Percentiles rank a stretch among this genome's conserved stretches.
Evolutionary conservation across 2,113 vertebrate species (phyloP).

Genomic region (Embiotoca jacksoni): DNA sequence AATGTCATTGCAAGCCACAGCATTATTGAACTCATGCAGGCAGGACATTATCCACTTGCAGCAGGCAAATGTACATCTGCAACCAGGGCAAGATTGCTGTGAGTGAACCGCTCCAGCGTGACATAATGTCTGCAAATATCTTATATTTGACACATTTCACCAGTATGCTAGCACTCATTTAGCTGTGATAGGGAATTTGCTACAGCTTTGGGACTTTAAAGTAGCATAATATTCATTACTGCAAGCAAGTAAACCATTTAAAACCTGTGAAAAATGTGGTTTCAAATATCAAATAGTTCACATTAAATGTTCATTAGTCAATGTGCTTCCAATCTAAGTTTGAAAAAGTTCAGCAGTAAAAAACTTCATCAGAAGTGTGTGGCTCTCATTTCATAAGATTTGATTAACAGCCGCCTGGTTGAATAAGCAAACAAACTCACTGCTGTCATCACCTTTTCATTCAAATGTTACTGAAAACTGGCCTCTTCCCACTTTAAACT

Average conservation of each 20-base stretch:
- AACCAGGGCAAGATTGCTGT: slow-evolving; percentile 38
- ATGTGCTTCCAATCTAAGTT: background rate
- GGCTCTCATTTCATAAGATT: no score
- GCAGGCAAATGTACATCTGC: slow-evolving; percentile 43
- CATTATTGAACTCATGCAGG: slow-evolving; percentile 49
- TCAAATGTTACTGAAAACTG: background rate
- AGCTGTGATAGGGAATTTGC: slow-evolving; percentile 27
- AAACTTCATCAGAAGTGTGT: background rate
- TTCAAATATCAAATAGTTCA: background rate
- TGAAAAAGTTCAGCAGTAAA: background rate
- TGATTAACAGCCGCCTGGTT: background rate
- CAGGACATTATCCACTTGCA: slow-evolving; percentile 53
- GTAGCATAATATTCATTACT: slow-evolving; percentile 13
- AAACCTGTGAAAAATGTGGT: background rate
- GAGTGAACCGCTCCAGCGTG: slow-evolving; percentile 36
- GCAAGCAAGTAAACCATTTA: background rate
- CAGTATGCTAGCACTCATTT: slow-evolving; percentile 4
- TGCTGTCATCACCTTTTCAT: background rate
- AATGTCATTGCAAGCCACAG: slow-evolving; percentile 33
- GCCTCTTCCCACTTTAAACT: slow-evolving; percentile 1
- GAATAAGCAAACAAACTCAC: background rate
- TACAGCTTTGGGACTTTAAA: slow-evolving; percentile 35
- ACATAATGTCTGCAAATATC: slow-evolving; percentile 40
- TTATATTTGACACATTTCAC: slow-evolving; percentile 26
- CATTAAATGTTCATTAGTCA: slow-evolving; percentile 5